Percentiles rank a stretch among this genome's conserved stretches.
These are phyloP conservation scores for Narcine bancroftii DNA, from an alignment of 2,113 vertebrate genomes.

Conservation along the genomic window DNA sequence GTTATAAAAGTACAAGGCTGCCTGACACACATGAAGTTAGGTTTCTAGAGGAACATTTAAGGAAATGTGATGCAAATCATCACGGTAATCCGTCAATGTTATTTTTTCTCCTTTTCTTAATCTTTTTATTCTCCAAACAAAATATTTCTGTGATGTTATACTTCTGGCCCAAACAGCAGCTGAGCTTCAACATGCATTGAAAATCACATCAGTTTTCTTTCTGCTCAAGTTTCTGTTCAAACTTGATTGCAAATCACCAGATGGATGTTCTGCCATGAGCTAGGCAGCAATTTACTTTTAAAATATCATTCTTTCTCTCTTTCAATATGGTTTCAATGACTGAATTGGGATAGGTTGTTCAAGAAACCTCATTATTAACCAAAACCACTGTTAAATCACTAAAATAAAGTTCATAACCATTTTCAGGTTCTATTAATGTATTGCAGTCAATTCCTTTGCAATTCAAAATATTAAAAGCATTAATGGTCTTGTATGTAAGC, in stretches of 20 bases:
- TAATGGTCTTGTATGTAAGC: too few relatives aligned
- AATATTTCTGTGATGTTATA: not conserved
- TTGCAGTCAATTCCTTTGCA: not conserved
- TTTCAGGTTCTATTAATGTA: not conserved
- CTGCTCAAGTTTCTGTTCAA: not conserved
- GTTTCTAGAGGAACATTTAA: not conserved
- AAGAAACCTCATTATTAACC: too few relatives aligned
- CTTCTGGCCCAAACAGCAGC: not conserved
- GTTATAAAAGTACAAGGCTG: not conserved
- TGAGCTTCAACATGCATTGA: too few relatives aligned
- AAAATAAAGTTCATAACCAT: not conserved
- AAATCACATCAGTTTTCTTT: not conserved
- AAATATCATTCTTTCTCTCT: not conserved
- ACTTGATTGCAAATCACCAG: not conserved
- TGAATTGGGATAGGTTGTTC: too few relatives aligned
- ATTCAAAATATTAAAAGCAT: not conserved
- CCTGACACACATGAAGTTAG: not conserved
- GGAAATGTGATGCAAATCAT: not conserved
- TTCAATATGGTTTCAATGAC: not conserved
- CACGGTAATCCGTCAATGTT: not conserved
- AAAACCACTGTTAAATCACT: not conserved
- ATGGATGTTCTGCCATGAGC: not conserved
- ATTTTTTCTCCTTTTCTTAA: not conserved
- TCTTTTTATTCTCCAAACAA: not conserved
- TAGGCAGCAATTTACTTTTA: not conserved